Evolutionary conservation across 2,113 vertebrate genomes (phyloP), one percentile per base, ranked within the genome.

Genomic region (Mugil cephalus): DNA sequence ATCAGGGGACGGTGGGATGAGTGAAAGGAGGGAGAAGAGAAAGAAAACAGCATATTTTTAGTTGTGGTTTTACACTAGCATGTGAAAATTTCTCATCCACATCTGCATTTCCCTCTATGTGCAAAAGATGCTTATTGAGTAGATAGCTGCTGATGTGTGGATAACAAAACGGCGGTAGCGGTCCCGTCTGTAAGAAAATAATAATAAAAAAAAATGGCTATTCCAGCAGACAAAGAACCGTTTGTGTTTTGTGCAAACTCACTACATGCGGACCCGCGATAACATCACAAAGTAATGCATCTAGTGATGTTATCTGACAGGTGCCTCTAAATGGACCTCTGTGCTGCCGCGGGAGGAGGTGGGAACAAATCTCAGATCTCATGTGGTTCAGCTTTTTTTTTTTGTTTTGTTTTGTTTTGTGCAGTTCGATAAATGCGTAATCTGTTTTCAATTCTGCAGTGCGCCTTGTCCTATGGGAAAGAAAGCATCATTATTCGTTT

Each of bases 241-340:
- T 86, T 87, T 87, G 38, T 60, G 56, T 66, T 58, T 66, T 60
- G 68, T 78, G 77, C 72, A 87, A 91, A 87, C 79, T 79, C 74
- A 82, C 82, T 81, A 81, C 81, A 87, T 91, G 91, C 80, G 86
- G 80, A 82, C 88, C 87, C 87, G 87, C 40, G 88, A 93, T 91
- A 91, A 91, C 92, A 90, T 86, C 90, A 90, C 91, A 89, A 83
- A 91, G 88, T 78, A 85, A 89, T 89, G 88, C 91, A 90, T 90
- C 88, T 89, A 87, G 91, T 84, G 90, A 92, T 90, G 92, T 88
- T 89, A 92, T 90, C 80, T 53, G 74, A 71, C 84, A 84, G 43
- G 11, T 79, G 76, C 67, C 79, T 74, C 73, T 86, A 73, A 85
- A 87, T 80, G 72, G 68, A 84, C 75, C 78, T 83, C 70, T 77